Conservation (phyloP, 2,797 vertebrate genomes). For the Dallia pectoralis region DNA sequence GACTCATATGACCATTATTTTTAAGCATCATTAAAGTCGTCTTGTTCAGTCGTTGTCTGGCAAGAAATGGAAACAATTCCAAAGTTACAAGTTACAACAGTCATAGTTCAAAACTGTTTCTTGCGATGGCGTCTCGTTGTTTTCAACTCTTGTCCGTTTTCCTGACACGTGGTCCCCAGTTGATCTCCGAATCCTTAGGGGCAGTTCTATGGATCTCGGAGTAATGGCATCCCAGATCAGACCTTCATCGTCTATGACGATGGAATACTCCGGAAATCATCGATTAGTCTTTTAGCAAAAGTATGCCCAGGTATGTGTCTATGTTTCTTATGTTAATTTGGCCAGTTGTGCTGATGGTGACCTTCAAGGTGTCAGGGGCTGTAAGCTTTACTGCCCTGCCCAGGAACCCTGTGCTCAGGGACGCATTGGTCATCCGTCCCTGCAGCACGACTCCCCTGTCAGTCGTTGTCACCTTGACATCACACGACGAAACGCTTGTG, state of each 20-base stretch:
- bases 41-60: too few relatives aligned
- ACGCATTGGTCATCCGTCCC: conserved; percentile 15
- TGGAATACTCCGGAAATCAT: not conserved
- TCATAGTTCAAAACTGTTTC: not conserved
- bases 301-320: conserved; percentile 52
- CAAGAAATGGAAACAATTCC: not conserved
- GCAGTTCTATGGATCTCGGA: not conserved
- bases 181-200: not conserved
- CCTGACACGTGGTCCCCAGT: not conserved
- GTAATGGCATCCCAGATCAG: not conserved
- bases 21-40: not conserved
- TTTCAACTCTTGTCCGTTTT: not conserved
- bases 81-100: not conserved
- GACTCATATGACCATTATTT: not conserved
- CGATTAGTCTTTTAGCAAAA: conserved; percentile 11
- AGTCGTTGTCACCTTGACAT: accelerated
- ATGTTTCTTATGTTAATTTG: accelerated
- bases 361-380: accelerated
- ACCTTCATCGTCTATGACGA: not conserved
- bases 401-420: conserved; percentile 57
- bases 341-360: not conserved
- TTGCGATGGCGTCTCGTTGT: not conserved
- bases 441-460: accelerated
- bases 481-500: too few relatives aligned
- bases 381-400: conserved; percentile 10